A percentile compares a stretch with the other conserved stretches of the same genome.
Evolutionary conservation across 2,113 vertebrate species (phyloP).

Genomic region (Apistogramma diplotaenia): DNA sequence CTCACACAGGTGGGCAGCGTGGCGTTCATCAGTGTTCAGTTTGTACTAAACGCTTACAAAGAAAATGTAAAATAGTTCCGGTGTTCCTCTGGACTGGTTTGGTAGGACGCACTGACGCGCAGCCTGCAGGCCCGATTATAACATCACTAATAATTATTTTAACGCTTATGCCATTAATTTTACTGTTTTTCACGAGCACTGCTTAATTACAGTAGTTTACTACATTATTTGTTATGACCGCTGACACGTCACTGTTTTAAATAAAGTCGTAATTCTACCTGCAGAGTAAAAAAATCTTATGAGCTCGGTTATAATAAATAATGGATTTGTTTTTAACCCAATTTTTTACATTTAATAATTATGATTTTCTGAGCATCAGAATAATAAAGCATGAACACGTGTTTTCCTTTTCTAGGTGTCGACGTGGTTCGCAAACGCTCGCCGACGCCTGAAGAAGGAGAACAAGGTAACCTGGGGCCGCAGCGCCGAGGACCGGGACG

Average conservation of each 20-base stretch:
- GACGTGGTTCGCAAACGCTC: slow-evolving; percentile 94
- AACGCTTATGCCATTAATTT: neutral
- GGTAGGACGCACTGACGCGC: no score
- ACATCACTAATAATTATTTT: neutral
- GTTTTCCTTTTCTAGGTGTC: slow-evolving; percentile 78
- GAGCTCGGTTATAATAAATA: neutral
- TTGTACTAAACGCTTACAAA: neutral
- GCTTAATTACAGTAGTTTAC: no score
- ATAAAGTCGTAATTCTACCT: neutral
- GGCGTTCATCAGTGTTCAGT: neutral
- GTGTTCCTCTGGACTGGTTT: no score
- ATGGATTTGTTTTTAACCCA: neutral
- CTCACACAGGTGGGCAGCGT: slow-evolving; percentile 86
- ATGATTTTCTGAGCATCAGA: neutral
- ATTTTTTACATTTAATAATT: neutral
- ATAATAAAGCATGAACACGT: neutral
- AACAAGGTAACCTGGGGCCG: slow-evolving; percentile 97
- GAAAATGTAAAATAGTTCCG: no score
- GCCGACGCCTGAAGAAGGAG: slow-evolving; percentile 92
- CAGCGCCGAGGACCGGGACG: slow-evolving; percentile 93
- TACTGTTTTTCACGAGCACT: neutral
- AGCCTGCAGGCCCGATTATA: neutral
- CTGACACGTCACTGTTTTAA: neutral
- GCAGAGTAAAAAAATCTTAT: neutral
- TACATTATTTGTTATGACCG: neutral